phyloP scores from a whole-genome alignment of 2,113 vertebrate genomes.

The Clinocottus analis region DNA sequence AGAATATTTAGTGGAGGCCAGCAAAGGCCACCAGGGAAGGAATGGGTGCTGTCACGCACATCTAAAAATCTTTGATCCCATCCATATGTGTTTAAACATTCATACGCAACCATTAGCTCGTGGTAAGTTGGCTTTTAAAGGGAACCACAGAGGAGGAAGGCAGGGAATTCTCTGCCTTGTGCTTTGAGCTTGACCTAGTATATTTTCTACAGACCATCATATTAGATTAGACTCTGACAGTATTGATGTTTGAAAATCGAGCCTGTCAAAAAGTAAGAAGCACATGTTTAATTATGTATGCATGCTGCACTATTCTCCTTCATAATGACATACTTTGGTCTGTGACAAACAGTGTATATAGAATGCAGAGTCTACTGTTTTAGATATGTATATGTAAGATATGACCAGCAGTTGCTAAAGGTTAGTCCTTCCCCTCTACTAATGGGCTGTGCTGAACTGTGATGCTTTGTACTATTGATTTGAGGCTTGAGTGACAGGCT shows the following conservation, averaged over 20 bases:
- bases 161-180: slow-evolving; percentile 46
- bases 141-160: slow-evolving; percentile 49
- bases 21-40: slow-evolving; percentile 56
- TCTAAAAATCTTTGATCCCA: slow-evolving; percentile 72
- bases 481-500: slow-evolving; percentile 27
- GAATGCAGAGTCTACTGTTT: neutral
- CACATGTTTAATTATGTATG: slow-evolving; percentile 15
- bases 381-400: neutral
- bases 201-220: slow-evolving; percentile 53
- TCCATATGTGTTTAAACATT: slow-evolving; percentile 78
- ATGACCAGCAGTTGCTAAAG: slow-evolving; percentile 6
- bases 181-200: slow-evolving; percentile 57
- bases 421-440: neutral
- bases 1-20: slow-evolving; percentile 61
- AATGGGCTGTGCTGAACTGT: neutral
- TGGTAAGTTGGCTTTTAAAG: slow-evolving; percentile 74
- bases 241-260: slow-evolving; percentile 24
- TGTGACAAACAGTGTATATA: neutral
- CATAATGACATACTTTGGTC: neutral
- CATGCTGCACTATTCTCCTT: neutral
- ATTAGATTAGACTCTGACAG: slow-evolving; percentile 52
- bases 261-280: slow-evolving; percentile 6
- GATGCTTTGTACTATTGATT: neutral
- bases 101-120: slow-evolving; percentile 74
- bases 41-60: slow-evolving; percentile 64